Base-by-base conservation (phyloP, 2,113 vertebrate genomes). In the Globicephala melas region DNA sequence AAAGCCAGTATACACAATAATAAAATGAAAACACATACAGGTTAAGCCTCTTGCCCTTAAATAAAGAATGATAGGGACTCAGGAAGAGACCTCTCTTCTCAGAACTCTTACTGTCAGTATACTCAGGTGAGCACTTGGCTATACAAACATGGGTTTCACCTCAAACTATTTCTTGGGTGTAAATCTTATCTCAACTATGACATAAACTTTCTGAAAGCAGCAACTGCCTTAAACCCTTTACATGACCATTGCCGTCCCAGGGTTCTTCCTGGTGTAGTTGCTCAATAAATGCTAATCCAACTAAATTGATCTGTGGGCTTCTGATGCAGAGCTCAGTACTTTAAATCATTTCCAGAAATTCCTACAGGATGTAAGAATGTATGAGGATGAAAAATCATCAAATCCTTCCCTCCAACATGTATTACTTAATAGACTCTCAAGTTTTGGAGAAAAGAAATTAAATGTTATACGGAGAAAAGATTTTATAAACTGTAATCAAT, bases 401-500 rank as follows among this genome's bases (percentile, higher is more conserved):
- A 62, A 58, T 10, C 26, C 6, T 47, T 88, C 10, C 5, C 25
- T 88, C 18, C 10, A 77, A 93, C 6, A 94, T 92, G 26, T 67
- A 20, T 92, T 74, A 73, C n/a, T 95, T 89, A 87, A 90, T 41
- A 84, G 17, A 60, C 18, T 92, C 31, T 91, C 17, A 95, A 81
- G 17, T 76, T 89, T 65, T 84, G 55, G 25, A 76, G 63, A 86
- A 77, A 93, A 91, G 1, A 80, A 89, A 79, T 80, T 36, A 73
- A 62, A 93, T 55, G 31, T 41, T 89, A 86, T 10, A 76, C 1
- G 6, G 21, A 83, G 25, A 41, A 76, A 62, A 87, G 3, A 77
- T 44, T 89, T 73, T 88, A 12, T 94, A 97, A 97, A 55, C 58
- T 84, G 2, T 65, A 90, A 62, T 91, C 36, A 97, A 93, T 95